Base-by-base conservation (phyloP, 92 coral and sea anemone species). In the Isaurus tuberculatus region DNA sequence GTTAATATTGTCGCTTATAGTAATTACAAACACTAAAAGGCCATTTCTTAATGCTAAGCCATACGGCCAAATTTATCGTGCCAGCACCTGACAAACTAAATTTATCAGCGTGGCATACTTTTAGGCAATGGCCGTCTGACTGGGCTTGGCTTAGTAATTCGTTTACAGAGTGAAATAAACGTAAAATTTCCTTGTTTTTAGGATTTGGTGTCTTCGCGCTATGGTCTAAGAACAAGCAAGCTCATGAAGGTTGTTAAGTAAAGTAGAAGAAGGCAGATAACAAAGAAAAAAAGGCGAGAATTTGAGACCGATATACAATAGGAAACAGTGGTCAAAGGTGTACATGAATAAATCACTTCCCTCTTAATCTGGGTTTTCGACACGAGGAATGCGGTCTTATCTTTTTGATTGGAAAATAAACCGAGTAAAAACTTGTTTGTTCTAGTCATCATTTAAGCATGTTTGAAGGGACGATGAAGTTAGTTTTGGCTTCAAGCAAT, bases 301-400 rank as follows among this genome's bases (percentile, higher is more conserved):
- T 43, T 72, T 43, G 30, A 72, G 37, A 29, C 22, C 16, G 4
- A 44, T 13, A 20, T 1, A 72, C 26, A 28, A 72, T 26, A 44
- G 53, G 51, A 77, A 58, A 77, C 46, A 34, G 55, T 77, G 70
- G 69, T 77, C 82, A 58, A 57, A 77, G 82, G 82, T 77, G 51
- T 60, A 15, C 20, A 44, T 60, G 23, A 19, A 44, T 44, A 25
- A 72, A 43, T 77, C 82, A 77, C 25, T 57, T 23, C 67, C 65
- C 69, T 34, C 68, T 58, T 77, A 60, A 77, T 77, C 70, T 77
- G 82, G 68, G 69, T 77, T 77, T 77, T 58, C 70, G 82, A 77
- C 82, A 77, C 68, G 34, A 77, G 49, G 82, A 77, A 77, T 77
- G 67, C 82, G 68, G 82, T 58, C 82, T 77, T 77, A 77, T 77